Percentiles rank a stretch among this genome's conserved stretches.
phyloP scores from a whole-genome alignment of 1,140 invertebrate species.

The Bombus vancouverensis region DNA sequence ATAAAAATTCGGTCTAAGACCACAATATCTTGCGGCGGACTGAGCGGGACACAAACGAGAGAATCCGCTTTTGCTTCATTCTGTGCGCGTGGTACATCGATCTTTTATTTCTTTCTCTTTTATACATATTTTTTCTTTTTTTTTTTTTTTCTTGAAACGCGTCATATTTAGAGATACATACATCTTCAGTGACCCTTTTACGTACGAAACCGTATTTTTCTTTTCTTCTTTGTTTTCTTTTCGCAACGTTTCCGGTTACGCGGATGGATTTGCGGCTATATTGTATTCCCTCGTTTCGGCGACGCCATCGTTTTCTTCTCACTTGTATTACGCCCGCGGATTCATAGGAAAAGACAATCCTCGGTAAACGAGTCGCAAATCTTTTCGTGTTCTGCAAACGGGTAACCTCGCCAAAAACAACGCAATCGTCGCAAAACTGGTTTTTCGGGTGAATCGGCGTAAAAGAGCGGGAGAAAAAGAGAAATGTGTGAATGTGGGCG shows the following conservation, averaged over 20 bases:
- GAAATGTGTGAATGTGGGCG: slow-evolving; percentile 42
- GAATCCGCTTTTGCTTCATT: slow-evolving; percentile 53
- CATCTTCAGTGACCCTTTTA: background rate
- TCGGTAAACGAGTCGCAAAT: slow-evolving; percentile 37
- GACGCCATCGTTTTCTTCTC: background rate
- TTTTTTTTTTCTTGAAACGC: slow-evolving; percentile 35
- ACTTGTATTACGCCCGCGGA: background rate
- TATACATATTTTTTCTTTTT: slow-evolving; percentile 36
- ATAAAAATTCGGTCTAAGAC: slow-evolving; percentile 78
- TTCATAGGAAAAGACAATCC: slow-evolving; percentile 15
- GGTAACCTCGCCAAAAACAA: background rate
- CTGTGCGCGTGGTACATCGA: slow-evolving; percentile 13
- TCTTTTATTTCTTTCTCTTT: slow-evolving; percentile 54
- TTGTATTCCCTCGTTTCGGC: background rate
- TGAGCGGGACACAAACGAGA: slow-evolving; percentile 68
- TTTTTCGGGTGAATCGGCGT: slow-evolving; percentile 44
- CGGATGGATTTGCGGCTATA: slow-evolving; percentile 42
- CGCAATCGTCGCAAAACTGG: slow-evolving; percentile 11
- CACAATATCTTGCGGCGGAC: slow-evolving; percentile 72
- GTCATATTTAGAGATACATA: background rate
- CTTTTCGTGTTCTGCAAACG: slow-evolving; percentile 42
- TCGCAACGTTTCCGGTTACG: slow-evolving; percentile 22
- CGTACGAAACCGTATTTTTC: background rate
- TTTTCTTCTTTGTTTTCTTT: background rate
- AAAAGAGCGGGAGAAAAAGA: slow-evolving; percentile 46